Evolutionary conservation across 2,797 vertebrate species (phyloP), one percentile per base, ranked within the genome.

Genomic region (Mionectes olivaceus): DNA sequence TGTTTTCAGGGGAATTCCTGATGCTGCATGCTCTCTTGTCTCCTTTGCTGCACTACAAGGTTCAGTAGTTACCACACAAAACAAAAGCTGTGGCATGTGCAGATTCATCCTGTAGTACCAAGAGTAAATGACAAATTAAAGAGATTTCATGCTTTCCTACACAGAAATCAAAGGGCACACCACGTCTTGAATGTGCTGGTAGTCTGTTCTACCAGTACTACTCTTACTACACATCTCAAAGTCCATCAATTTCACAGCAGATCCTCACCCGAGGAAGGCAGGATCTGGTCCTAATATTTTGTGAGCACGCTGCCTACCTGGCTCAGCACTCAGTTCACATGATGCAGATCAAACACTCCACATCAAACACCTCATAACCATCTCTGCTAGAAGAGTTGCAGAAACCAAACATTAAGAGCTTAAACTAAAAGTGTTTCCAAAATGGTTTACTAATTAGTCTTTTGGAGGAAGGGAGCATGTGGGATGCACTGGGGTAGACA

Each of bases 231-330:
- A 35, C 10, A 9, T 69, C 55, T 53, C 28, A 0, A 46, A 84
- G 25, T 8, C 17, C 60, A 19, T 8, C 19, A 68, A 8, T 8
- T 13, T 11, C 30, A 16, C 3, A 25, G 10, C 28, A 53, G 41
- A 46, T 10, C 12, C 3, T 19, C 24, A 28, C 4, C 61, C 0
- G 0, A 57, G 56, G 23, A 60, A 27, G 19, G 59, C 17, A 85
- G 64, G 33, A 57, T 53, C 37, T 15, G 23, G 5, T 50, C 41
- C 18, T 3, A 0, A 16, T 64, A 21, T 24, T 49, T 49, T 0
- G 0, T 12, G 7, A 52, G 4, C 7, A 2, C 1, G 2, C 11
- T 1, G 0, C 2, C 0, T 14, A 15, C 65, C 9, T 15, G 7
- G 11, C 33, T 69, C 25, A 22, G 21, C 12, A 24, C 18, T 16